Evolutionary conservation across 92 coral and sea anemone genomes (phyloP).

Genomic region (Bergia sp.): DNA sequence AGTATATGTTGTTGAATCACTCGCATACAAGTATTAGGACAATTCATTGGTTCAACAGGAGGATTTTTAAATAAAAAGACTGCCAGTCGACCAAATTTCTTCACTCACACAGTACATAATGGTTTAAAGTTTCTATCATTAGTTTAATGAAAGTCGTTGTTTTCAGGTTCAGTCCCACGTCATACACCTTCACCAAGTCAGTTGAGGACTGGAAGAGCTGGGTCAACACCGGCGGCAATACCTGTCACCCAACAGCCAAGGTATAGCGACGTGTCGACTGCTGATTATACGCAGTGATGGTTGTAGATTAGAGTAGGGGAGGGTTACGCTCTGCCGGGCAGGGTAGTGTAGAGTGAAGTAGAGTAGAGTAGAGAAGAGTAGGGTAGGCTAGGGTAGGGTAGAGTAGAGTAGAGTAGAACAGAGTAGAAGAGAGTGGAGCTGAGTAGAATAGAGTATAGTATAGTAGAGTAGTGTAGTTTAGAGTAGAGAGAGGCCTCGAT

Average conservation of each 20-base stretch:
- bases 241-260: conserved; percentile 11
- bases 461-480: no score
- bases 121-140: background rate
- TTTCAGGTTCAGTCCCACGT: conserved; percentile 38
- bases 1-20: background rate
- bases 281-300: background rate
- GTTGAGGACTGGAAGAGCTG: conserved; percentile 69
- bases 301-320: no score
- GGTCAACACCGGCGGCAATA: conserved; percentile 44
- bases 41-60: no score
- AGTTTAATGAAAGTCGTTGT: background rate
- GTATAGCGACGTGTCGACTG: background rate
- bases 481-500: background rate
- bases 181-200: conserved; percentile 75
- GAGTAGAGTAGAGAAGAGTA: background rate
- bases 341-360: background rate
- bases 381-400: background rate
- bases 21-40: no score
- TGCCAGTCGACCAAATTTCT: background rate
- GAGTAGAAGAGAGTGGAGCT: background rate
- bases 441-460: no score
- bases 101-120: background rate
- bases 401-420: background rate
- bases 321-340: background rate
- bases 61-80: no score